These are phyloP conservation scores for Triplophysa tibetana DNA, from an alignment of 2,113 vertebrate genomes.

Conservation along the genomic window DNA sequence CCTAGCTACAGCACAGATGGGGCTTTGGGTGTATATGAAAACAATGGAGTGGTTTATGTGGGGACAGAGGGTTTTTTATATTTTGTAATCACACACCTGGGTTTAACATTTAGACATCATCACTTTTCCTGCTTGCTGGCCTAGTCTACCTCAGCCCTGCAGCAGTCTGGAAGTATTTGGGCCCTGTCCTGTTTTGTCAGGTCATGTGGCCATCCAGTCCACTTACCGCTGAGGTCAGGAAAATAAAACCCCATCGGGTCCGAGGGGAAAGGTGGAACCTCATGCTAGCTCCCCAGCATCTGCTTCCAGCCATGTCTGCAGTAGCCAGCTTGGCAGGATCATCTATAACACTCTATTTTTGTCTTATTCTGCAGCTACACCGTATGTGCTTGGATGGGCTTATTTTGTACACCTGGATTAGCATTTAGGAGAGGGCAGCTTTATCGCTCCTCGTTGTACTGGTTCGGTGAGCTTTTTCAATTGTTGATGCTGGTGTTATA, in stretches of 20 bases:
- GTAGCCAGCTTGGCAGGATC: conserved; percentile 23
- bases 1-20: conserved; percentile 28
- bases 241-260: conserved; percentile 14
- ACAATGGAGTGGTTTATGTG: not conserved
- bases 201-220: conserved; percentile 7
- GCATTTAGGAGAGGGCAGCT: conserved; percentile 18
- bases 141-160: conserved; percentile 1
- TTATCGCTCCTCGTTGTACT: not conserved
- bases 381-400: conserved; percentile 41
- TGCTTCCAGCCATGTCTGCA: conserved; percentile 30
- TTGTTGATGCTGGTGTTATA: not conserved
- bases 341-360: conserved; percentile 45
- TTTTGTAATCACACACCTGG: not conserved
- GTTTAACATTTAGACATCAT: not conserved
- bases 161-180: not conserved
- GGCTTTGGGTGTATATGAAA: conserved; percentile 26
- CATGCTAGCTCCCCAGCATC: conserved; percentile 26
- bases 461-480: not conserved
- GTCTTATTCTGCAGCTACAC: conserved; percentile 29
- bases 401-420: conserved; percentile 42
- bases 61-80: not conserved
- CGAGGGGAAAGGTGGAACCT: not conserved
- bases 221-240: conserved; percentile 13
- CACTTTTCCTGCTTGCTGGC: not conserved
- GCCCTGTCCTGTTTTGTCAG: conserved; percentile 26